Evolutionary conservation across 2,888 invertebrate genomes (phyloP), one percentile per base, ranked within the genome.

Genomic region (Lasioglossum malachurum): DNA sequence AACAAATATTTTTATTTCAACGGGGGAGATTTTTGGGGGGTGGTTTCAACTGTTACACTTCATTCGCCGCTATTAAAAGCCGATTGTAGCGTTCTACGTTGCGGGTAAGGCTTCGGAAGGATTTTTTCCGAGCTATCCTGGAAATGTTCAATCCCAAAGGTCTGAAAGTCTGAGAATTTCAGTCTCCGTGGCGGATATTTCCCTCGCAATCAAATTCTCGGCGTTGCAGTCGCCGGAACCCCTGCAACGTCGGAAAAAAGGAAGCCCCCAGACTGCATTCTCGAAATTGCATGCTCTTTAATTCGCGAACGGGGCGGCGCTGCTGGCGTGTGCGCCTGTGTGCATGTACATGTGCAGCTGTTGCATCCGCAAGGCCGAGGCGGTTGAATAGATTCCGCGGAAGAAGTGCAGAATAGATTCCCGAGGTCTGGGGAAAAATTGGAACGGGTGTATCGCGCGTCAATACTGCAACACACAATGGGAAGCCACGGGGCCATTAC

Each of bases 261-360:
- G 71, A 38, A 71, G 14, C 38, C 5, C 71, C 12, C 19, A 23
- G 71, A 38, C 71, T 38, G 38, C 71, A 71, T 41, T 71, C n/a
- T 71, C 71, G 71, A 71, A 71, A 71, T 71, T 71, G 71, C 71
- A 23, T 41, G 71, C 71, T 41, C 71, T 71, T 71, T 71, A 71
- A 71, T 71, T 38, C 71, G 71, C 41, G 69, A 64, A 31, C 31
- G 64, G 27, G 4, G 27, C 14, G 27, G 31, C 14, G 27, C 27
- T n/a, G 60, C 60, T 0, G 60, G 4, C 27, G 64, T 14, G 64
- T 4, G 31, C 31, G 31, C 1, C 5, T 19, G 8, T 19, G 19
- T 16, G 0, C 44, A 44, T 46, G 46, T 46, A 46, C 1, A 35
- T 4, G 16, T 7, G 35, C 67, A 67, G 67, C 67, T 67, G 67